Evolutionary conservation across 2,113 vertebrate species (phyloP).

Genomic region (Emydocephalus ijimae): DNA sequence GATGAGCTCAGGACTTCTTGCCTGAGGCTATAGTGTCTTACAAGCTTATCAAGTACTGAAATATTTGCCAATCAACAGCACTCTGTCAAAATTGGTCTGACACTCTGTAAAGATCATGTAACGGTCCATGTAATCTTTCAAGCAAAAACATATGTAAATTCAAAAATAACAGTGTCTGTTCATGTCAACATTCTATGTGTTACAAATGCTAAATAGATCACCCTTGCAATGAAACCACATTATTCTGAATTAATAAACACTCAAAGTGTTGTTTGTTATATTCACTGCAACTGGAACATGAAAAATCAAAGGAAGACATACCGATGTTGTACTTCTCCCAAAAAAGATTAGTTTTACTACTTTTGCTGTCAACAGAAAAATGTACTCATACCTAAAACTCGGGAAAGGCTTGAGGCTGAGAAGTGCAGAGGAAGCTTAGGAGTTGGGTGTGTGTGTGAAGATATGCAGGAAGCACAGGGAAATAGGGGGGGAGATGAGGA

Average conservation of each 20-base stretch:
- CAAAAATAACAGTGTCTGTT: background rate
- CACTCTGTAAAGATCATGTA: background rate
- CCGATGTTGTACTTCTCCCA: background rate
- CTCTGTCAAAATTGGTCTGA: background rate
- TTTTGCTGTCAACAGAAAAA: background rate
- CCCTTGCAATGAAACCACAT: background rate
- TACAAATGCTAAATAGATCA: background rate
- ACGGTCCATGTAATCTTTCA: background rate
- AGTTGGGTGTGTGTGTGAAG: fast-evolving
- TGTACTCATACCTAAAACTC: background rate
- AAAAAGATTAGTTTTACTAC: background rate
- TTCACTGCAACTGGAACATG: background rate
- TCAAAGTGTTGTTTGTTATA: background rate
- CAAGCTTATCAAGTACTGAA: constrained; percentile 9
- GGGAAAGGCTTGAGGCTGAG: background rate
- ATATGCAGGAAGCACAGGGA: background rate
- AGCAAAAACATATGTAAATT: background rate
- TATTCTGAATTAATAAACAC: background rate
- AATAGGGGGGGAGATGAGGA: background rate
- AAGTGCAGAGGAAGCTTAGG: background rate
- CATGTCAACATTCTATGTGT: background rate
- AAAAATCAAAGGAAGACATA: background rate
- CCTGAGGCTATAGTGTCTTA: constrained; percentile 5
- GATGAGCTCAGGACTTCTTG: background rate
- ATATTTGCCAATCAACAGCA: background rate